phyloP scores from a whole-genome alignment of 2,113 vertebrate species.

The Pungitius pungitius region DNA sequence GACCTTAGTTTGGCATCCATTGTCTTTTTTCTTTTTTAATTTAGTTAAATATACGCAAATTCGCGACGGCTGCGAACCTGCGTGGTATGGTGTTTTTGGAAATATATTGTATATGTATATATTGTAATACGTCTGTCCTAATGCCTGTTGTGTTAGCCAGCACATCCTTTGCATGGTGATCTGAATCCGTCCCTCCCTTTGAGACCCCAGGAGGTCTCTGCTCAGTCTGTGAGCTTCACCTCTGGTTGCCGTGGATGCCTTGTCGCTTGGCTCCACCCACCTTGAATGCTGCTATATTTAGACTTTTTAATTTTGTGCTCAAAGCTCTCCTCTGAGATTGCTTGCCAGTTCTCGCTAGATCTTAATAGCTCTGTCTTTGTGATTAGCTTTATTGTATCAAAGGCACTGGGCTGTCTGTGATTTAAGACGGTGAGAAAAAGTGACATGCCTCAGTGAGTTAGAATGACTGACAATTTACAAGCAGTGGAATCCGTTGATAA shows the following conservation, averaged over 20 bases:
- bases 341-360: conserved; percentile 67
- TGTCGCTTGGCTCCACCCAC: conserved; percentile 43
- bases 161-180: conserved; percentile 43
- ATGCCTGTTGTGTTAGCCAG: conserved; percentile 33
- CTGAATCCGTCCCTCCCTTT: conserved; percentile 47
- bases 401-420: conserved; percentile 56
- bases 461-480: conserved; percentile 70
- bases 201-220: conserved; percentile 42
- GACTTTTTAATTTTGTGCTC: conserved; percentile 78
- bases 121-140: neutral
- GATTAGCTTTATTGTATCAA: conserved; percentile 78
- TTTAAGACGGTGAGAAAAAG: conserved; percentile 68
- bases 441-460: conserved; percentile 64
- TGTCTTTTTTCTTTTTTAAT: neutral
- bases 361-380: conserved; percentile 78
- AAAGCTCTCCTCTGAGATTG: conserved; percentile 76
- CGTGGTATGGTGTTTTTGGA: neutral
- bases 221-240: conserved; percentile 49
- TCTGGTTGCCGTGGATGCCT: conserved; percentile 57
- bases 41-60: neutral
- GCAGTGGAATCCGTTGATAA: conserved; percentile 62
- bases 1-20: neutral
- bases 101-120: neutral
- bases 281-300: conserved; percentile 76
- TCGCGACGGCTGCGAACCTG: neutral